phyloP scores from a whole-genome alignment of 2,888 invertebrate genomes.

The Aleiodes alternator region DNA sequence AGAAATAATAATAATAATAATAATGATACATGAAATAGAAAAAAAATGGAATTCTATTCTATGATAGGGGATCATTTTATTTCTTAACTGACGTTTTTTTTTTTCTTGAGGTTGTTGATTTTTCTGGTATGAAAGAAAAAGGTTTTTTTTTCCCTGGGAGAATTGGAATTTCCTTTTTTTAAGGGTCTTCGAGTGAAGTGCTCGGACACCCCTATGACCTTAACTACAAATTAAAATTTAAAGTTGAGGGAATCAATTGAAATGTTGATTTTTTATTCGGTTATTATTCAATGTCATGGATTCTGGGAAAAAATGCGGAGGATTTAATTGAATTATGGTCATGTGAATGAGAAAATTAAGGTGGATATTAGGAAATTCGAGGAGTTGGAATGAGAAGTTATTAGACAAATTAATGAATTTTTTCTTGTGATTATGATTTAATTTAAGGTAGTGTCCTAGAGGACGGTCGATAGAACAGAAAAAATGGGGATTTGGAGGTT shows the following conservation, averaged over 20 bases:
- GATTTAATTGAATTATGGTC: too few species aligned
- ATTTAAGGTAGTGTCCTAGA: too few species aligned
- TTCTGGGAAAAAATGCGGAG: slow-evolving; percentile 20
- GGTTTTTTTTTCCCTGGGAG: slow-evolving; percentile 48
- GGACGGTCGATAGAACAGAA: too few species aligned
- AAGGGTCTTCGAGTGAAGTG: slow-evolving; percentile 48
- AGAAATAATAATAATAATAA: slow-evolving; percentile 51
- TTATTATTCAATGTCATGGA: slow-evolving; percentile 44
- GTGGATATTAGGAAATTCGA: too few species aligned
- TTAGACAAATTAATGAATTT: too few species aligned
- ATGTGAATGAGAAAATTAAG: too few species aligned
- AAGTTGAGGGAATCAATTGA: too few species aligned
- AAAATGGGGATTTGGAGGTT: too few species aligned
- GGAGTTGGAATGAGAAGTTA: too few species aligned
- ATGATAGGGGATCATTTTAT: slow-evolving; percentile 73
- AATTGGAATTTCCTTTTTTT: slow-evolving; percentile 53
- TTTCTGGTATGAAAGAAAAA: slow-evolving; percentile 23
- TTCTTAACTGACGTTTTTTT: slow-evolving; percentile 63
- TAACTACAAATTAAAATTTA: slow-evolving; percentile 65
- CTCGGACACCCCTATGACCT: slow-evolving; percentile 69
- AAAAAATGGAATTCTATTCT: slow-evolving; percentile 54
- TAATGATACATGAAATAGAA: slow-evolving; percentile 47
- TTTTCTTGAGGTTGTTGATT: slow-evolving; percentile 46
- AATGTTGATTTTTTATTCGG: slow-evolving; percentile 40
- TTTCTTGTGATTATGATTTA: too few species aligned